A percentile compares a stretch with the other conserved stretches of the same genome.
phyloP scores from a whole-genome alignment of 2,113 vertebrate species.

The Sphyrna mokarran region DNA sequence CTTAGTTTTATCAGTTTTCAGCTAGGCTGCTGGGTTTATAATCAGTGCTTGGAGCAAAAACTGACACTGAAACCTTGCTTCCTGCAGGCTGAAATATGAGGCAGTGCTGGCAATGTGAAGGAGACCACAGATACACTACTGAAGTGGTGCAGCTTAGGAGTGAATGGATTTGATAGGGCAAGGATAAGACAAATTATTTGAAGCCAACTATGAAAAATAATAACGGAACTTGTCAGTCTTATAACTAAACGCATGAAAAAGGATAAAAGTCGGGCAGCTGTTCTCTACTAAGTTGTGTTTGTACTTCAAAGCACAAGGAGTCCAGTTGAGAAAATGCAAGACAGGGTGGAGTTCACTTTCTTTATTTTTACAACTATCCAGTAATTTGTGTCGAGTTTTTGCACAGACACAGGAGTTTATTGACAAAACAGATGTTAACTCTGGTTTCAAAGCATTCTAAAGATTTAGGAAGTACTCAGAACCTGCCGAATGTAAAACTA shows the following conservation, averaged over 20 bases:
- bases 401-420: background rate
- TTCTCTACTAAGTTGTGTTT: background rate
- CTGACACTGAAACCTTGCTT: background rate
- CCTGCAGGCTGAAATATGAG: slow-evolving; percentile 1
- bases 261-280: slow-evolving; percentile 20
- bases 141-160: background rate
- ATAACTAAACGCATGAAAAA: background rate
- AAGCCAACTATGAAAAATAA: slow-evolving; percentile 13
- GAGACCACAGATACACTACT: background rate
- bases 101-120: background rate
- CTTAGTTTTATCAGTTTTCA: background rate
- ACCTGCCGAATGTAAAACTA: background rate
- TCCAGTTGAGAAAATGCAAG: background rate
- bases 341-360: slow-evolving; percentile 1
- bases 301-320: background rate
- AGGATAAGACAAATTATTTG: background rate
- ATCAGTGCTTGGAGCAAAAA: background rate
- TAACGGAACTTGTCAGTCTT: slow-evolving; percentile 13
- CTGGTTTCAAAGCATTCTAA: slow-evolving; percentile 5
- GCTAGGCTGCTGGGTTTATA: background rate
- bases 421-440: background rate
- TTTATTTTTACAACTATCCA: slow-evolving; percentile 31
- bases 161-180: background rate
- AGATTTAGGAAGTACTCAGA: background rate
- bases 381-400: background rate